These are phyloP conservation scores for Lepidostoma basale DNA, from an alignment of 1,140 invertebrate species.

Conservation along the genomic window DNA sequence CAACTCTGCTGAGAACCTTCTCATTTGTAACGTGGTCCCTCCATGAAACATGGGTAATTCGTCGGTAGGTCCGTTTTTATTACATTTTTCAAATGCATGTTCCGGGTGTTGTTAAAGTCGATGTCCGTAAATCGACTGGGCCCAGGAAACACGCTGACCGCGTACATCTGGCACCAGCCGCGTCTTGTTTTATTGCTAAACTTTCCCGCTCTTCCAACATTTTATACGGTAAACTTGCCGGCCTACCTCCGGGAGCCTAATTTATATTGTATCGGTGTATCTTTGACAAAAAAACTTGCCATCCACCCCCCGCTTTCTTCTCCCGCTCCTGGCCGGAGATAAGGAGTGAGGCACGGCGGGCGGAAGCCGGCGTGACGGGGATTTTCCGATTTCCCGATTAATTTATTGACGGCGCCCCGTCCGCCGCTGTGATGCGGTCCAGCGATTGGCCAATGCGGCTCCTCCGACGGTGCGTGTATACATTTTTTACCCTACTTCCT, in stretches of 20 bases:
- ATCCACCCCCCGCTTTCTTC: neutral
- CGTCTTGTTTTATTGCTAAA: constrained; percentile 45
- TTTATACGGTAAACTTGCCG: constrained; percentile 16
- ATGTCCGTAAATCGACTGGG: constrained; percentile 10
- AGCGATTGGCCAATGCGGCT: no score
- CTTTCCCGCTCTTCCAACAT: constrained; percentile 32
- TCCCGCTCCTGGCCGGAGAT: neutral
- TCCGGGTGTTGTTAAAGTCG: no score
- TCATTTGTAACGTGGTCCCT: no score
- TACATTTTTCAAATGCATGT: no score
- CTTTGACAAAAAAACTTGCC: constrained; percentile 45
- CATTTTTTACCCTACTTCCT: no score
- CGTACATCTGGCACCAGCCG: constrained; percentile 43
- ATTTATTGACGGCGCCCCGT: neutral
- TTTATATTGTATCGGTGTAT: constrained; percentile 47
- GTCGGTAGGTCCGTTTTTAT: no score
- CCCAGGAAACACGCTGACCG: neutral
- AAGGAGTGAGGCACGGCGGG: constrained; percentile 41
- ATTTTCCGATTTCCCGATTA: constrained; percentile 37
- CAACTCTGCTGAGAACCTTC: no score
- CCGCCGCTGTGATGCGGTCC: constrained; percentile 26
- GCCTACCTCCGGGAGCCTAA: constrained; percentile 33
- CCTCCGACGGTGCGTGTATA: no score
- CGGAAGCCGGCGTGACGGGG: constrained; percentile 42
- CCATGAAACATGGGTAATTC: no score